Percentiles rank a stretch among this genome's conserved stretches.
These are phyloP conservation scores for Silurus lanzhouensis DNA, from an alignment of 2,797 vertebrate genomes.

Conservation along the genomic window DNA sequence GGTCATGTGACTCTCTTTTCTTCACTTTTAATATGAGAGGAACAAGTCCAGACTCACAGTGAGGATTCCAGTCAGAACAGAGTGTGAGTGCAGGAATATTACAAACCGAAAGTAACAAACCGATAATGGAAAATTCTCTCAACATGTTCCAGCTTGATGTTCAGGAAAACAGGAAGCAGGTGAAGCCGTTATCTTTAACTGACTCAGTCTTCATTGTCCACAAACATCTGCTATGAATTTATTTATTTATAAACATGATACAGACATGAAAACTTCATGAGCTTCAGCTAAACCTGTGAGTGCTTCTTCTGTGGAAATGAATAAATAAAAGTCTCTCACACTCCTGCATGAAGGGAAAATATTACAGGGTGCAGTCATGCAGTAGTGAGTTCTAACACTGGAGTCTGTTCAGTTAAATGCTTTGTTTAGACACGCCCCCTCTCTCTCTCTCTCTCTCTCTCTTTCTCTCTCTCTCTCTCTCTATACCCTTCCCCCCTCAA, in stretches of 20 bases:
- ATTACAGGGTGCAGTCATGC: slow-evolving; percentile 9
- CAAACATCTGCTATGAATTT: neutral
- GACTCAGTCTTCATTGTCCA: neutral
- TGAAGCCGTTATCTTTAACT: neutral
- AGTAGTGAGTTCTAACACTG: neutral
- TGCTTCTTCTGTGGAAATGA: neutral
- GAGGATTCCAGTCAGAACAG: neutral
- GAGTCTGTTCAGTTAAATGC: neutral
- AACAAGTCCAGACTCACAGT: too few relatives aligned
- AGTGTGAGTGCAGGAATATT: neutral
- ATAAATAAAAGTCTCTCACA: neutral
- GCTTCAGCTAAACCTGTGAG: neutral
- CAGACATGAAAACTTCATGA: neutral
- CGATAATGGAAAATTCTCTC: neutral
- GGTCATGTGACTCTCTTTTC: neutral
- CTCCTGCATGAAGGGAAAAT: neutral
- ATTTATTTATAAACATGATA: neutral
- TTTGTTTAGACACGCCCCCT: neutral
- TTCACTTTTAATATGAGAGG: neutral
- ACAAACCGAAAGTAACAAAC: neutral
- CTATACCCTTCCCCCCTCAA: too few relatives aligned
- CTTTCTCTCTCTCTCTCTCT: too few relatives aligned
- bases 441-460: neutral
- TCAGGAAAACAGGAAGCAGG: neutral
- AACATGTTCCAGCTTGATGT: neutral